Percentiles rank a stretch among this genome's conserved stretches.
These are phyloP conservation scores for Drosophila simulans DNA, from an alignment of 1,140 invertebrate genomes.

Conservation along the genomic window DNA sequence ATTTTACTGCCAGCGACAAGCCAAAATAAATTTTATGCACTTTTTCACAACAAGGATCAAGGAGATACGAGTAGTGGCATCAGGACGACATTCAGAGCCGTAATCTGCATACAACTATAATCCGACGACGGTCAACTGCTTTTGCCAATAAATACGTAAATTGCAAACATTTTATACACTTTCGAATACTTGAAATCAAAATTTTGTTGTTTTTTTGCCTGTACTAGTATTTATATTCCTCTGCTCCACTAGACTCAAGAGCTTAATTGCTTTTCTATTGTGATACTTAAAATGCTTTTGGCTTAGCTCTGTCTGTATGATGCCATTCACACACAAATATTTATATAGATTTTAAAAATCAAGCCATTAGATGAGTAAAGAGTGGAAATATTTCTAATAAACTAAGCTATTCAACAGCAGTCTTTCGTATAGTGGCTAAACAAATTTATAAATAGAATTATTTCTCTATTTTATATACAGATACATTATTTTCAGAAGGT, in stretches of 20 bases:
- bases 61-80: constrained; percentile 27
- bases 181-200: background rate
- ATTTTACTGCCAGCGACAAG: constrained; percentile 64
- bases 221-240: background rate
- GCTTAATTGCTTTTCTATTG: constrained; percentile 26
- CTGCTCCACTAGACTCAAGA: background rate
- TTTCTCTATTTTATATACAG: too few relatives aligned
- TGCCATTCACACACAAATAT: constrained; percentile 10
- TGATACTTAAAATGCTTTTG: constrained; percentile 5
- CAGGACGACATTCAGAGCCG: background rate
- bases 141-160: background rate
- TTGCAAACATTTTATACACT: background rate
- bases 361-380: constrained; percentile 17
- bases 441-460: background rate
- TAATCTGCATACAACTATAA: constrained; percentile 30
- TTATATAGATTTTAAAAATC: constrained; percentile 20
- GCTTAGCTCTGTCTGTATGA: background rate
- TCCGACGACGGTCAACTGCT: constrained; percentile 17
- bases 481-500: too few relatives aligned
- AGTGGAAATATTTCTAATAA: constrained; percentile 8
- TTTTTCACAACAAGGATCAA: constrained; percentile 34
- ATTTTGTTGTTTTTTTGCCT: constrained; percentile 1
- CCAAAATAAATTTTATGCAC: constrained; percentile 68
- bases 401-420: constrained; percentile 7
- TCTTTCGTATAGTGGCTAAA: background rate